Percentiles rank a stretch among this genome's conserved stretches.
Conservation (phyloP, 2,113 vertebrate genomes). For the Myotis davidii region DNA sequence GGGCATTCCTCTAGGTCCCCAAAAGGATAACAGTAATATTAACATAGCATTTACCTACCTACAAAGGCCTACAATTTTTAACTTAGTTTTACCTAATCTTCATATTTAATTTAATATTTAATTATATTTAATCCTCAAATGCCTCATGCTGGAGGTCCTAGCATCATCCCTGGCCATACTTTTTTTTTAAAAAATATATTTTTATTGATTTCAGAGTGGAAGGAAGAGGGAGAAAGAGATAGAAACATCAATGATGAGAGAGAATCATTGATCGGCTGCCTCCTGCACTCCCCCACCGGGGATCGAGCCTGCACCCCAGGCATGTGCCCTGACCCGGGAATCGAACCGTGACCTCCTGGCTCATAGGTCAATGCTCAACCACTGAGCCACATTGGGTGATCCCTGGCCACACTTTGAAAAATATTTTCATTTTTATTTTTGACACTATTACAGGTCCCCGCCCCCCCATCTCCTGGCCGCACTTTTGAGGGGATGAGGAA, state of each 20-base stretch:
- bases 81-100: not conserved
- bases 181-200: not conserved
- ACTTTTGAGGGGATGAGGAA: not conserved
- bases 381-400: too few species aligned
- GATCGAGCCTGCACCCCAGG: too few species aligned
- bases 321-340: too few species aligned
- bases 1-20: not conserved
- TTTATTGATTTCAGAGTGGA: too few species aligned
- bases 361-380: too few species aligned
- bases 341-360: too few species aligned
- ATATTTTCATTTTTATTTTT: not conserved
- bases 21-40: not conserved
- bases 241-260: too few species aligned
- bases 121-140: not conserved
- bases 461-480: not conserved
- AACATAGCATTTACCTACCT: too few species aligned
- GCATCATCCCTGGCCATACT: not conserved
- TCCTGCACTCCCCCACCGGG: too few species aligned
- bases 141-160: not conserved
- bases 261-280: too few species aligned
- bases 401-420: not conserved
- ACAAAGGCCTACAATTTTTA: not conserved
- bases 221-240: too few species aligned
- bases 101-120: not conserved
- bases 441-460: not conserved